Conservation (phyloP, 53 echinoderm and acorn worm species). For the Antedon mediterranea region DNA sequence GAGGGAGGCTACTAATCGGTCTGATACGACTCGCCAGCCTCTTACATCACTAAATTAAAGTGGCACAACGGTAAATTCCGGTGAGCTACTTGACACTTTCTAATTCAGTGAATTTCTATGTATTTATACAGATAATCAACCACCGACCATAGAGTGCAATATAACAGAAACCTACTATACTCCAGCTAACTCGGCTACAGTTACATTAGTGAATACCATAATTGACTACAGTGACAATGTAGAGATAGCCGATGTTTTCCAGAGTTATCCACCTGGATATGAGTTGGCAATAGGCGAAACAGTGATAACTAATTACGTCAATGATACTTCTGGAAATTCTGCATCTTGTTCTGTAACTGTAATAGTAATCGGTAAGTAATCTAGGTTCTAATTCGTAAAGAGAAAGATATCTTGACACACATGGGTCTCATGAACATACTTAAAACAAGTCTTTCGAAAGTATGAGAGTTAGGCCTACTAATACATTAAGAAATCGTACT, state of each 20-base stretch:
- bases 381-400: too few species aligned
- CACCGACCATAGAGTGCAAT: neutral
- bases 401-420: too few species aligned
- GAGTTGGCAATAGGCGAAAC: neutral
- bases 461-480: too few species aligned
- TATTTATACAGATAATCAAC: neutral
- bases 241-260: neutral
- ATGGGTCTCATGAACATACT: too few species aligned
- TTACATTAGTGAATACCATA: neutral
- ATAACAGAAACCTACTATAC: neutral
- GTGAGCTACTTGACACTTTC: too few species aligned
- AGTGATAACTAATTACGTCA: neutral
- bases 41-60: too few species aligned
- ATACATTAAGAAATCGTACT: too few species aligned
- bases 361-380: neutral
- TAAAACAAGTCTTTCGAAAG: too few species aligned
- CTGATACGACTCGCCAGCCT: too few species aligned
- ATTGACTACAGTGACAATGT: neutral
- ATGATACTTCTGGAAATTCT: neutral
- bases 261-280: neutral
- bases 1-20: too few species aligned
- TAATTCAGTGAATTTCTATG: too few species aligned
- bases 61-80: too few species aligned
- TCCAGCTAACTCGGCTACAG: neutral
- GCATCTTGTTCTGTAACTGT: neutral